Percentiles rank a stretch among this genome's conserved stretches.
Evolutionary conservation across 2,888 invertebrate species (phyloP).

Genomic region (Zeuzera pyrina): DNA sequence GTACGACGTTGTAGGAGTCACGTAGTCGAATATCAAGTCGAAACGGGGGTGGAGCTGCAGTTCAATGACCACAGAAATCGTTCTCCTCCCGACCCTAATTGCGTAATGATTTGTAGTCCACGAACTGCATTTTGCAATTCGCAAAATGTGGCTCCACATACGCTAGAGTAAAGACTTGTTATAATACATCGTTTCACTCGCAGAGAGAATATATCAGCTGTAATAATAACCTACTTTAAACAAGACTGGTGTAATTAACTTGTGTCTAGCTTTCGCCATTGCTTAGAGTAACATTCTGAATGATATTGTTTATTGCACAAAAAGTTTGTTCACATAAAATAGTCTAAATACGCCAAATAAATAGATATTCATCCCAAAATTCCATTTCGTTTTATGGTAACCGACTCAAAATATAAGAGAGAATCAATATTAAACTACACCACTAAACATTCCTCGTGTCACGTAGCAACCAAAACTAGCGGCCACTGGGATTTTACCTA

Average conservation of each 20-base stretch:
- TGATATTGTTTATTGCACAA: too few relatives aligned
- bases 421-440: conserved; percentile 24
- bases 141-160: conserved; percentile 20
- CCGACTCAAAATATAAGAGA: conserved; percentile 10
- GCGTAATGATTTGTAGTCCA: conserved; percentile 40
- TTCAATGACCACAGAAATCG: conserved; percentile 38
- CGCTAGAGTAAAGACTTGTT: too few relatives aligned
- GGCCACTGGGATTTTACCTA: conserved; percentile 2
- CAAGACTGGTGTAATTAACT: too few relatives aligned
- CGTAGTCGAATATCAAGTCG: conserved; percentile 34
- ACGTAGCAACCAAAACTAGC: conserved; percentile 27
- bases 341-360: too few relatives aligned
- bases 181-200: too few relatives aligned
- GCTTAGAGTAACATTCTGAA: too few relatives aligned
- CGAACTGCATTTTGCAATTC: conserved; percentile 28
- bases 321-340: too few relatives aligned
- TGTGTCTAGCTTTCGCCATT: too few relatives aligned
- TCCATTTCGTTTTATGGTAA: conserved; percentile 12
- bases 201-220: too few relatives aligned
- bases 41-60: conserved; percentile 35
- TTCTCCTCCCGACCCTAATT: conserved; percentile 42
- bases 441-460: conserved; percentile 29
- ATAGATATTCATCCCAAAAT: too few relatives aligned
- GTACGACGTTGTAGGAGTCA: conserved; percentile 44
- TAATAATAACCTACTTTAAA: too few relatives aligned